Base-by-base conservation (phyloP, 2,797 vertebrate species). In the Odontamblyopus lacepedii region DNA sequence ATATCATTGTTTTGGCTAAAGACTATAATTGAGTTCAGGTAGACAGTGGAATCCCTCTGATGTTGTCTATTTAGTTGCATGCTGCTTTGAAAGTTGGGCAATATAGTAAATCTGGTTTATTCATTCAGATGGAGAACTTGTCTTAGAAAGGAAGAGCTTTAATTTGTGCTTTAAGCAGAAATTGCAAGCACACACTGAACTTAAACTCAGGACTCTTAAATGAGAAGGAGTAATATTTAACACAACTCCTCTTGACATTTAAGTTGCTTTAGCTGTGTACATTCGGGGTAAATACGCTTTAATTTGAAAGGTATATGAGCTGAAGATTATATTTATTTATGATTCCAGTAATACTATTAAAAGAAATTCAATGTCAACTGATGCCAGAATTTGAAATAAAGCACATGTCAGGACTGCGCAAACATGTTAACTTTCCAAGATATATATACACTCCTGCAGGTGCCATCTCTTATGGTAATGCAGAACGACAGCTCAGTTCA, bases 391-490 rank as follows among this genome's bases (percentile, higher is more conserved):
- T 75, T 69, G 32, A 69, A 57, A 69, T 26, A 69, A 67, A 64
- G n/a, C 63, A 67, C 0, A 8, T 32, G 55, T 75, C 50, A 30
- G 72, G 72, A 48, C 3, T 18, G 26, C 0, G 50, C 30, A 68
- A 69, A 68, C 72, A 71, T 55, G 23, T 63, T 7, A 60, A 60
- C 16, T 70, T 68, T 76, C 78, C 3, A 72, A 71, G 73, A 78
- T 69, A 69, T 26, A 69, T 23, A 68, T 69, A 57, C 0, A 9
- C 30, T 75, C 76, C 55, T 70, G 74, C 61, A 91, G 87, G 91
- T 92, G 86, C 80, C 78, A 74, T 55, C 69, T 63, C 68, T 86
- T 85, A 79, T 62, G 41, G 38, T 84, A 85, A 92, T 83, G 63
- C 32, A 70, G 87, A 59, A 51, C 71, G 87, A 90, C 83, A 89